Conservation (phyloP, 2,113 vertebrate genomes). For the Barnardius zonarius region DNA sequence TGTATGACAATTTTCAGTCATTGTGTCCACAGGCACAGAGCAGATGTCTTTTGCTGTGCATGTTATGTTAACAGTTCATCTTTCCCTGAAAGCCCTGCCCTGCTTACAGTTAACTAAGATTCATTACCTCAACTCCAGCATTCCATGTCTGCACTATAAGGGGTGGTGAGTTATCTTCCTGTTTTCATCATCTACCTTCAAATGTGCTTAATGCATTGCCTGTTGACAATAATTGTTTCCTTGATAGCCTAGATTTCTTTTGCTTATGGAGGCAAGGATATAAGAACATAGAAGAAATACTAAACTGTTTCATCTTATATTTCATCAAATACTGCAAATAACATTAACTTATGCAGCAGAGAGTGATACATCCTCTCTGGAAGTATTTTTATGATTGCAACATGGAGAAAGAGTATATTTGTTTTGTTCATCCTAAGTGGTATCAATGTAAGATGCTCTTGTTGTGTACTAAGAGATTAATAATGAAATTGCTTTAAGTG, state of each 20-base stretch:
- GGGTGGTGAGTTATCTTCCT: background rate
- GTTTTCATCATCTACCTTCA: background rate
- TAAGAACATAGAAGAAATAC: background rate
- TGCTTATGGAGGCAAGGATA: background rate
- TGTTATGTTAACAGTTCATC: background rate
- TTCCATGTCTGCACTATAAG: background rate
- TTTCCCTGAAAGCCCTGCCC: background rate
- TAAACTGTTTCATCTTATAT: background rate
- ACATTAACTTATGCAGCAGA: background rate
- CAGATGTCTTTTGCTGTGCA: background rate
- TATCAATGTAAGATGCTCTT: background rate
- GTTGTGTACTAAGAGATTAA: background rate
- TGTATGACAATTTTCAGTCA: background rate
- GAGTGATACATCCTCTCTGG: background rate
- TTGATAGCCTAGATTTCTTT: background rate
- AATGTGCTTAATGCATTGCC: background rate
- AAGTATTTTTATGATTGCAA: background rate
- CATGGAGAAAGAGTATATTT: background rate
- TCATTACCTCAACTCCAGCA: background rate
- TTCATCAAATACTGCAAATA: background rate
- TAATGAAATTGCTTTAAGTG: background rate
- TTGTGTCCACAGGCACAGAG: background rate
- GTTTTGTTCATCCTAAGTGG: background rate
- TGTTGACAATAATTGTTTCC: slow-evolving; percentile 1
- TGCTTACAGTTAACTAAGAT: background rate